Base-by-base conservation (phyloP, 2,113 vertebrate genomes). In the Marcusenius ussheri region DNA sequence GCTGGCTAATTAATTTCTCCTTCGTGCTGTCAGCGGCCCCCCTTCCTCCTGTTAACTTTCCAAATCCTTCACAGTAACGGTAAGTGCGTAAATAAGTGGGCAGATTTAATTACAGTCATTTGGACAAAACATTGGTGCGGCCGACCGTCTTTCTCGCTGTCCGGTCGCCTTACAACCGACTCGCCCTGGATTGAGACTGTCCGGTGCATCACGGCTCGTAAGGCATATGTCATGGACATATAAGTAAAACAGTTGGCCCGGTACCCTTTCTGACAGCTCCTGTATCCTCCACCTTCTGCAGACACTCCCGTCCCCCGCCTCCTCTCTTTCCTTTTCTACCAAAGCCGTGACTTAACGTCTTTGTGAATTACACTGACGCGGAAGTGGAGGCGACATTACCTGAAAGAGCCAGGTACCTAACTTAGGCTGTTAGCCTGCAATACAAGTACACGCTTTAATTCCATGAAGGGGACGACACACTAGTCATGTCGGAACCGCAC, bases 401-500 rank as follows among this genome's bases (percentile, higher is more conserved):
- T 35, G 24, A 87, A 56, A 50, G 4, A 17, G 84, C 46, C 15
- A 47, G 24, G 1, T 50, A 83, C n/a, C 45, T 45, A 62, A 15
- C 45, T 89, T 53, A 24, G 31, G 35, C 51, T 62, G 51, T 47
- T 84, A 58, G 53, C 47, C n/a, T 27, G 56, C 80, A 58, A 19
- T 87, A 35, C 31, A 83, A 31, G 35, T 45, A 85, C 77, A 85
- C 80, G 77, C 9, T 62, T 7, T n/a, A 89, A 84, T 58, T 62
- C 89, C 80, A 47, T 46, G 42, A 85, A 62, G 39, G 50, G 77
- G 80, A 62, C 80, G 56, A 46, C 77, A 62, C 51, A 21, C 80
- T 94, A 92, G 93, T 92, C 93, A 93, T 93, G 92, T 94, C 94
- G 91, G 93, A 95, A 94, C 94, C 92, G 93, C 93, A 95, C 93